Base-by-base conservation (phyloP, 53 echinoderm and acorn worm genomes). In the Apostichopus leukothele region DNA sequence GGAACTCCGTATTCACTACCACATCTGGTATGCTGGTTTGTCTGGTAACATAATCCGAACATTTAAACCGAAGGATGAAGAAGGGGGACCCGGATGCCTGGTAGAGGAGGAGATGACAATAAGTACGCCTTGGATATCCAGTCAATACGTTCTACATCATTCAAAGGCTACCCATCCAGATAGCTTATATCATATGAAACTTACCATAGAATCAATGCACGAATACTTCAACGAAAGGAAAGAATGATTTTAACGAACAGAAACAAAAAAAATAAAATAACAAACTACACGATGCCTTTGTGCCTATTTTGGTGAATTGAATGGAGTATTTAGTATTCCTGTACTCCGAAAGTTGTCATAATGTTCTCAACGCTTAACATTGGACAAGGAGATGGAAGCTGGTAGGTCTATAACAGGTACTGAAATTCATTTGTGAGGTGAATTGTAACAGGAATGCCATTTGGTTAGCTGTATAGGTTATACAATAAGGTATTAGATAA, bases 151-250 rank as follows among this genome's bases (percentile, higher is more conserved):
- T 5, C 0, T 85, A 6, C 50, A 85, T 16, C 85, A 85, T 26
- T 53, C 88, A 7, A 74, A 87, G 23, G 75, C 88, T 51, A 74
- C 88, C 74, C 88, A 75, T 4, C 88, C 88, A 4, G 74, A 75
- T 50, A 73, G 51, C 23, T 71, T 87, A 11, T 75, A 75, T 75
- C 88, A 87, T 18, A 52, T 75, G 74, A 87, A 87, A n/a, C 88
- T 87, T 7, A 75, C 88, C 6, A 87, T 75, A 52, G 88, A 87
- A 75, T 87, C 88, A 0, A 87, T 75, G 74, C 54, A 87, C 60
- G 75, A 75, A 75, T 87, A 87, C 73, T 87, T 85, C 22, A 85
- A 85, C 66, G 85, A 67, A 60, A 63, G 60, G 66, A 85, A 39
- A 18, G 85, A 85, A 51, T 85, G 71, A 67, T 39, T 39, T 39